Evolutionary conservation across 2,888 invertebrate genomes (phyloP).

Genomic region (Imbricaverruca yamaguchii): DNA sequence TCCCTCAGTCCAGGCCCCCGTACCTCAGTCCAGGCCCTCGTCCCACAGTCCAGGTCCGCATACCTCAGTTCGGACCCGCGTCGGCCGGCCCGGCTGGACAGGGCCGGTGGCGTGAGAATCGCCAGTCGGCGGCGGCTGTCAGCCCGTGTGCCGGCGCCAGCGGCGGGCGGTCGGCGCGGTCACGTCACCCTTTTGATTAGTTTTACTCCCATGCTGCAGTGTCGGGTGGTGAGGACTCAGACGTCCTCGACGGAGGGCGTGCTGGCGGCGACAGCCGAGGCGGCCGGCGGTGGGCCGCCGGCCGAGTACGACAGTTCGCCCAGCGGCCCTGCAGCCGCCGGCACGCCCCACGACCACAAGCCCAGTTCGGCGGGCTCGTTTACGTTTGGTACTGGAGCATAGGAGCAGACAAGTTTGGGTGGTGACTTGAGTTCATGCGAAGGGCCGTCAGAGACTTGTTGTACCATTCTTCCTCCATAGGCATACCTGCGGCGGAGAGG

Average conservation of each 20-base stretch:
- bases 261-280: not conserved
- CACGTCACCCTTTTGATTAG: conserved; percentile 2
- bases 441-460: conserved; percentile 94
- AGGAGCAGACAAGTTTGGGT: conserved; percentile 79
- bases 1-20: no score
- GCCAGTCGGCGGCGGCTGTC: no score
- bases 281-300: not conserved
- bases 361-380: conserved; percentile 28
- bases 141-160: no score
- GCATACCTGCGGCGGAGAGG: conserved; percentile 60
- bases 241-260: not conserved
- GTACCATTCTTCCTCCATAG: conserved; percentile 94
- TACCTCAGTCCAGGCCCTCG: no score
- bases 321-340: not conserved
- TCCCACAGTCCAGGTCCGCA: no score
- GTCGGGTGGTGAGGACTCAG: not conserved
- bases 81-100: no score
- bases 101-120: no score
- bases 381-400: conserved; percentile 87
- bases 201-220: conserved; percentile 20
- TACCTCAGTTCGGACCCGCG: no score
- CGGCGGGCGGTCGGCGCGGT: no score
- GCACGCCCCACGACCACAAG: conserved; percentile 19
- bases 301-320: not conserved
- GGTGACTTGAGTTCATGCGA: conserved; percentile 90